A percentile compares a stretch with the other conserved stretches of the same genome.
Evolutionary conservation across 2,888 invertebrate species (phyloP).

Genomic region (Meta bourneti): DNA sequence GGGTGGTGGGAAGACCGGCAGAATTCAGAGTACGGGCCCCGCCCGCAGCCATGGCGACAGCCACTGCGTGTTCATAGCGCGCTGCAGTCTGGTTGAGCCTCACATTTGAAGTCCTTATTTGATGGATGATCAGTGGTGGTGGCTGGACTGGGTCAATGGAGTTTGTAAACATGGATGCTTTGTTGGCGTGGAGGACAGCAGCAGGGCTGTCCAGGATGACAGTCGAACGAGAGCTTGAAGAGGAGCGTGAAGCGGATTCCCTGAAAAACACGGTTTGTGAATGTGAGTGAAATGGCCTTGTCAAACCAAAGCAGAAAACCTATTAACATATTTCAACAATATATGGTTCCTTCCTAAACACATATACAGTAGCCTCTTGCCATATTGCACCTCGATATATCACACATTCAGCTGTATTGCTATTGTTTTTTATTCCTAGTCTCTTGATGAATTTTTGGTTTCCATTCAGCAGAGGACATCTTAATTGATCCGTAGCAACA

Average conservation of each 20-base stretch:
- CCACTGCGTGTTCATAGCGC: slow-evolving; percentile 73
- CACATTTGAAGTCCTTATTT: slow-evolving; percentile 26
- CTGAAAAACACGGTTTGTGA: slow-evolving; percentile 29
- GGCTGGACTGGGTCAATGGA: not conserved
- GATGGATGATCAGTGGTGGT: slow-evolving; percentile 7
- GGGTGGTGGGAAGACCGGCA: slow-evolving; percentile 57
- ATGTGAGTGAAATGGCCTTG: not conserved
- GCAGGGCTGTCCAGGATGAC: slow-evolving; percentile 81
- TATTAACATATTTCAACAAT: too few species aligned
- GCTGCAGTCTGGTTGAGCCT: slow-evolving; percentile 35
- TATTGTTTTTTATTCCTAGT: too few species aligned
- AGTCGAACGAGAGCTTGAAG: slow-evolving; percentile 81
- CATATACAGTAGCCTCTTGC: too few species aligned
- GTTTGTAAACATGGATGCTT: slow-evolving; percentile 56
- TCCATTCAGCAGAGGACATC: too few species aligned
- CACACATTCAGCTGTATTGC: too few species aligned
- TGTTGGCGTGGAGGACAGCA: slow-evolving; percentile 77
- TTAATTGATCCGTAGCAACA: too few species aligned
- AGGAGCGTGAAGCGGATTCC: slow-evolving; percentile 78
- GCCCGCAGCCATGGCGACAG: slow-evolving; percentile 15
- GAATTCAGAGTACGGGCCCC: slow-evolving; percentile 22
- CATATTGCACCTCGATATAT: too few species aligned
- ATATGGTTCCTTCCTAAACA: too few species aligned
- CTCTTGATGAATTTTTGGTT: too few species aligned
- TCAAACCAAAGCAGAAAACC: too few species aligned